Conservation (phyloP, 2,113 vertebrate genomes). For the Sander vitreus region DNA sequence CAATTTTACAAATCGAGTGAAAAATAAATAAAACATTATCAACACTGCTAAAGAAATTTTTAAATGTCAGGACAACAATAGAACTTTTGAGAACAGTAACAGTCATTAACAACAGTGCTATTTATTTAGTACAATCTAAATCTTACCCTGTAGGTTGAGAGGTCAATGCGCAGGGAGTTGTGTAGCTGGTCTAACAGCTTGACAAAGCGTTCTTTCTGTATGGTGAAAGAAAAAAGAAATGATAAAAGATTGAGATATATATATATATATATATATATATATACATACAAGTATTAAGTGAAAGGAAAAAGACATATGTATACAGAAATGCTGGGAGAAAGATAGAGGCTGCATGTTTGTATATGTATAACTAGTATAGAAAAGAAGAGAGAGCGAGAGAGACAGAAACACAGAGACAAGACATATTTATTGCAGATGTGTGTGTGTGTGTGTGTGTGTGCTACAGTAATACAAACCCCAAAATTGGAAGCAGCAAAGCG, state of each 20-base stretch:
- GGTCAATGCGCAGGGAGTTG: conserved; percentile 97
- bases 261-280: too few species aligned
- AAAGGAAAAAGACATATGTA: neutral
- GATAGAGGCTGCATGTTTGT: neutral
- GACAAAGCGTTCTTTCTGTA: conserved; percentile 97
- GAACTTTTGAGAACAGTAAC: neutral
- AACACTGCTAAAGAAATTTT: neutral
- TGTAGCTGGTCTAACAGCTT: conserved; percentile 98
- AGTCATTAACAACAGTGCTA: neutral
- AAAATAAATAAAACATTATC: neutral
- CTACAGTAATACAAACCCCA: conserved; percentile 87
- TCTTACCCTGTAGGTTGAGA: conserved; percentile 96
- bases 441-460: neutral
- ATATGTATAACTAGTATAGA: neutral
- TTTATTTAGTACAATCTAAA: neutral
- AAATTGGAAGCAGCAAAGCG: conserved; percentile 98
- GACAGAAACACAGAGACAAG: neutral
- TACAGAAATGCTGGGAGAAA: neutral
- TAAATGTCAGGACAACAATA: neutral
- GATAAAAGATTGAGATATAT: neutral
- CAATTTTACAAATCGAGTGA: neutral
- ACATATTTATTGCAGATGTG: neutral
- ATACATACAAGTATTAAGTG: neutral
- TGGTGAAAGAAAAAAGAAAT: neutral
- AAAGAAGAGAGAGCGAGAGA: neutral